These are phyloP conservation scores for Ryuthela nishihirai DNA, from an alignment of 2,888 invertebrate genomes.

Conservation along the genomic window DNA sequence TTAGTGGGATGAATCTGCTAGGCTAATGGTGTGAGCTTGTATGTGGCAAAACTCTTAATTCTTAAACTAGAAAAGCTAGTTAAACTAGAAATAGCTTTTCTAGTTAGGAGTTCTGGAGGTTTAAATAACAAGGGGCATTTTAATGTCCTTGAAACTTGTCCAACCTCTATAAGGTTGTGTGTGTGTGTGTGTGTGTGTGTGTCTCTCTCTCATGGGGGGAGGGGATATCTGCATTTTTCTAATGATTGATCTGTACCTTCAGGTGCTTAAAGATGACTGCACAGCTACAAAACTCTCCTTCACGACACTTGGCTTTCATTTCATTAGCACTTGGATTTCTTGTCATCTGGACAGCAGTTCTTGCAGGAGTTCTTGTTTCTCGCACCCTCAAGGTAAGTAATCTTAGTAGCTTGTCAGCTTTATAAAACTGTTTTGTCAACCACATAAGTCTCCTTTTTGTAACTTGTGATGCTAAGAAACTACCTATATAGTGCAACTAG, in stretches of 20 bases:
- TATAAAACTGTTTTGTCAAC: too few species aligned
- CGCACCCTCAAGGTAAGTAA: conserved; percentile 34
- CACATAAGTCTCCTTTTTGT: too few species aligned
- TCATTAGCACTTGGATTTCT: conserved; percentile 41
- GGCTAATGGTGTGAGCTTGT: too few species aligned
- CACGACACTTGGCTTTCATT: conserved; percentile 39
- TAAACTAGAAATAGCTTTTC: too few species aligned
- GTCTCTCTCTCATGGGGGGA: too few species aligned
- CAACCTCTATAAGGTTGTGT: background rate
- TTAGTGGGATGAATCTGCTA: too few species aligned
- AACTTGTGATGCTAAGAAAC: too few species aligned
- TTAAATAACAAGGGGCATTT: background rate
- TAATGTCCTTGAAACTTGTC: background rate
- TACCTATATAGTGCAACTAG: too few species aligned
- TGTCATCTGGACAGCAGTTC: conserved; percentile 40
- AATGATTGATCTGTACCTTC: background rate
- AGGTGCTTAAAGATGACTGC: conserved; percentile 20
- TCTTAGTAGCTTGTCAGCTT: background rate
- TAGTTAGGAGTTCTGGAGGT: too few species aligned
- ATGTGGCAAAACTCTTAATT: too few species aligned
- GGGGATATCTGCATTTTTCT: background rate
- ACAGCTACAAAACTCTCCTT: conserved; percentile 30
- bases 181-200: background rate
- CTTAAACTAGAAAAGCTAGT: too few species aligned
- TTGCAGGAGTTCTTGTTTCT: conserved; percentile 38